Percentiles rank a stretch among this genome's conserved stretches.
Evolutionary conservation across 2,888 invertebrate species (phyloP).

Genomic region (Drosophila greeni): DNA sequence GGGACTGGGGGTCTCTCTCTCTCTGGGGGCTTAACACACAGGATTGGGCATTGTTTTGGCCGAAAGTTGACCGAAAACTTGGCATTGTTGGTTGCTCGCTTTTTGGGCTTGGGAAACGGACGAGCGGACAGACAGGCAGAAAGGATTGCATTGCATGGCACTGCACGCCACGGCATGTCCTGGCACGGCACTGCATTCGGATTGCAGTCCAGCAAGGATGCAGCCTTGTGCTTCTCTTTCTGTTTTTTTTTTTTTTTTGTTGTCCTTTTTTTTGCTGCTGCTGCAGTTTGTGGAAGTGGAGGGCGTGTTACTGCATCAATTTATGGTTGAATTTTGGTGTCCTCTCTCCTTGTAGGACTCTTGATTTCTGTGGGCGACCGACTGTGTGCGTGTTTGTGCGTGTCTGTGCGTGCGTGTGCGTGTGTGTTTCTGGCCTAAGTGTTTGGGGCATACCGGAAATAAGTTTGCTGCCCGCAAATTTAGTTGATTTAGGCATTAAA

Average conservation of each 20-base stretch:
- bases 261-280: not conserved
- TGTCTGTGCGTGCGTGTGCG: not conserved
- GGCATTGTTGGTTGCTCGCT: slow-evolving; percentile 73
- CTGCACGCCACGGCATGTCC: not conserved
- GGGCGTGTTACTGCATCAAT: slow-evolving; percentile 70
- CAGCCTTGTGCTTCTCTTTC: not conserved
- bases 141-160: slow-evolving; percentile 36
- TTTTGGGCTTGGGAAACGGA: slow-evolving; percentile 52
- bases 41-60: slow-evolving; percentile 67
- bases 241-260: too few relatives aligned
- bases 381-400: too few relatives aligned
- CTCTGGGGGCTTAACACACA: slow-evolving; percentile 37
- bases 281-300: slow-evolving; percentile 9
- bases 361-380: slow-evolving; percentile 34
- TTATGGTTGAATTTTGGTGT: slow-evolving; percentile 71
- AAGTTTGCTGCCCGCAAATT: slow-evolving; percentile 73
- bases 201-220: slow-evolving; percentile 37
- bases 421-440: slow-evolving; percentile 49
- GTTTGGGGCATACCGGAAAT: slow-evolving; percentile 70
- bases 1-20: slow-evolving; percentile 7
- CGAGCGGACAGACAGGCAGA: slow-evolving; percentile 6
- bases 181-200: slow-evolving; percentile 27
- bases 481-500: slow-evolving; percentile 74
- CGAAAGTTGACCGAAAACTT: slow-evolving; percentile 75
- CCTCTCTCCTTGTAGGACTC: slow-evolving; percentile 48